Base-by-base conservation (phyloP, 2,113 vertebrate genomes). In the Cyprinodon brontotheroides region DNA sequence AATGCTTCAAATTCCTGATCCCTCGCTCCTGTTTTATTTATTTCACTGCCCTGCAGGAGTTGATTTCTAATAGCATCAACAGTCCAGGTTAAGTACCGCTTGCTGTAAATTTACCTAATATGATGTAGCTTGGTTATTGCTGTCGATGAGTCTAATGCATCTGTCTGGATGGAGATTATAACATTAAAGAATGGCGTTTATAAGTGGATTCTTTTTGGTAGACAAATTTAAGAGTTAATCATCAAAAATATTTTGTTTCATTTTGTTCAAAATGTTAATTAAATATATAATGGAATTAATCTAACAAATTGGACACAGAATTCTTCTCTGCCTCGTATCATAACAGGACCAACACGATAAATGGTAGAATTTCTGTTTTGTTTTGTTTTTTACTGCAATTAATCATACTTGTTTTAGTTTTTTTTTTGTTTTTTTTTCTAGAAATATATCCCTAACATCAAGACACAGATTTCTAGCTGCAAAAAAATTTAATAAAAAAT, bases 1-100 rank as follows among this genome's bases (percentile, higher is more conserved):
- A 40, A 47, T 14, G 65, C 22, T 61, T 77, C 7, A 48, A 10
- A 70, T 65, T 81, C 71, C 37, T 43, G 53, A 70, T 68, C 53
- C 22, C 47, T 71, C 15, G 9, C 17, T 69, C 0, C 59, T 78
- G 62, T 74, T 80, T 88, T 85, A 84, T 79, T 86, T 50, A 87
- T 81, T 37, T 53, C 63, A 20, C 76, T 39, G 63, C 59, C 61
- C 63, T 68, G 20, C 62, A 41, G 40, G 61, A 74, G 69, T 39
- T 70, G 63, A 77, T 74, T 79, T 70, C 22, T 62, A 47, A 48
- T 61, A 48, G 37, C 13, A 7, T n/a, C 7, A 9, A 36, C 11
- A 53, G 11, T 61, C 60, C 5, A 61, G 63, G 63, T 48, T 69
- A 50, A 61, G 50, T 53, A 20, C 43, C 43, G 9, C 9, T 45